Evolutionary conservation across 1,140 invertebrate species (phyloP), one percentile per base, ranked within the genome.

Genomic region (Aphelenchoides fujianensis): DNA sequence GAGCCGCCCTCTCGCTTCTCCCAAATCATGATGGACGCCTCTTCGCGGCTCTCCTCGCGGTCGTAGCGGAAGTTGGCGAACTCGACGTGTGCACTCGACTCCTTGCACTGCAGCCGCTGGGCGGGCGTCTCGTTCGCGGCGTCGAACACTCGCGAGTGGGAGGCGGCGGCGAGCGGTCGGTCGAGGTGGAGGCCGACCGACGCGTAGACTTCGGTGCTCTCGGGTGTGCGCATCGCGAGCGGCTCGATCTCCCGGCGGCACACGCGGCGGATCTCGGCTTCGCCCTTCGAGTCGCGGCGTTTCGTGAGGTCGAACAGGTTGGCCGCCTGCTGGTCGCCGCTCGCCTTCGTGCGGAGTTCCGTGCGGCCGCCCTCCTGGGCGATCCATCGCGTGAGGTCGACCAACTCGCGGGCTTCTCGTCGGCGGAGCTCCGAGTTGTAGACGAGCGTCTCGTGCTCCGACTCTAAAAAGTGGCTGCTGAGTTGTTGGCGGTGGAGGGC

Each of bases 281-380:
- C 34, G 2, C 16, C 12, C 19, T 70, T 31, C 48, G 34, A 35
- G 53, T 79, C 74, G n/a, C 70, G 48, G n/a, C 30, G 28, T 59
- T 57, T 63, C 31, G 35, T 35, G 27, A 76, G 53, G 0, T 79
- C 30, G 37, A 75, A 78, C 0, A 36, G 12, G 19, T 76, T 48
- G 19, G 54, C 61, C 16, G 55, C 68, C 1, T 35, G 55, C 41
- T 73, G 68, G 30, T 74, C 63, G 12, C 72, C 59, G 69, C 63
- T 67, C 7, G 79, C 70, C 63, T 75, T 76, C 27, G 76, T 68
- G 12, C 57, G 36, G 28, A 82, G 71, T 9, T 57, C 59, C 55
- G 74, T 48, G 12, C 35, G 55, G 16, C 78, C 78, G 31, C 81
- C 79, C 52, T 74, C 67, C 35, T 69, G 30, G n/a, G 0, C 9